These are phyloP conservation scores for Drosophila mimetica DNA, from an alignment of 2,888 invertebrate genomes.

Conservation along the genomic window DNA sequence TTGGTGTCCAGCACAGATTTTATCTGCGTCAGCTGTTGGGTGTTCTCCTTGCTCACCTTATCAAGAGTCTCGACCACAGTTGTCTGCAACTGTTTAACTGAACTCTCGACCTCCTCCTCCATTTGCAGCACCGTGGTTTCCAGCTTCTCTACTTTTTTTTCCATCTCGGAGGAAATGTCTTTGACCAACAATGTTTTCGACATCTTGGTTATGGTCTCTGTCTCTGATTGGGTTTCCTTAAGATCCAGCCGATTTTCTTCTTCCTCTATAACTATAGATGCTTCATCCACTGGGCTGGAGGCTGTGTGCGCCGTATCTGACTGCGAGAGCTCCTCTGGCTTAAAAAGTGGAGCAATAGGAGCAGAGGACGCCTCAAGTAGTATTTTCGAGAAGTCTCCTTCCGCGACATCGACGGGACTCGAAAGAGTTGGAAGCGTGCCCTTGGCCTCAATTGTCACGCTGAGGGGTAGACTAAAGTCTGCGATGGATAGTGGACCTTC, in stretches of 20 bases:
- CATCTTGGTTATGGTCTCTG: slow-evolving; percentile 1
- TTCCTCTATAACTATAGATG: slow-evolving; percentile 34
- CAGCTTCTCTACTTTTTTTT: slow-evolving; percentile 6
- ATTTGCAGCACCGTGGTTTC: slow-evolving; percentile 8
- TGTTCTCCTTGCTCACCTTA: slow-evolving; percentile 44
- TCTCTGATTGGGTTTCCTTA: neutral
- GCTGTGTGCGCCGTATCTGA: slow-evolving; percentile 56
- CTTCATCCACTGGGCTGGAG: slow-evolving; percentile 72
- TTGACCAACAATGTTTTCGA: slow-evolving; percentile 8
- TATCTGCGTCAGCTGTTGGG: slow-evolving; percentile 35
- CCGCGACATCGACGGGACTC: slow-evolving; percentile 72
- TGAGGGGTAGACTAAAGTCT: slow-evolving; percentile 38
- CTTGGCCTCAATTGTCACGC: slow-evolving; percentile 17
- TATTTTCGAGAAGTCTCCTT: slow-evolving; percentile 59
- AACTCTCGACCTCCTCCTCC: slow-evolving; percentile 25
- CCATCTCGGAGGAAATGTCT: slow-evolving; percentile 15
- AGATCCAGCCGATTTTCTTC: slow-evolving; percentile 43
- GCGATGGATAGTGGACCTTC: slow-evolving; percentile 56
- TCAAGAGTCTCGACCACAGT: slow-evolving; percentile 38
- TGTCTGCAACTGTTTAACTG: slow-evolving; percentile 43
- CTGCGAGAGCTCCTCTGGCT: slow-evolving; percentile 55
- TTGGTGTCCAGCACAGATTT: slow-evolving; percentile 39
- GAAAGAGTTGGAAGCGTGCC: slow-evolving; percentile 63
- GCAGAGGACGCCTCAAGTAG: neutral
- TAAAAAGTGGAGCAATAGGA: slow-evolving; percentile 44